These are phyloP conservation scores for Endomychus coccineus DNA, from an alignment of 2,888 invertebrate species.

Conservation along the genomic window DNA sequence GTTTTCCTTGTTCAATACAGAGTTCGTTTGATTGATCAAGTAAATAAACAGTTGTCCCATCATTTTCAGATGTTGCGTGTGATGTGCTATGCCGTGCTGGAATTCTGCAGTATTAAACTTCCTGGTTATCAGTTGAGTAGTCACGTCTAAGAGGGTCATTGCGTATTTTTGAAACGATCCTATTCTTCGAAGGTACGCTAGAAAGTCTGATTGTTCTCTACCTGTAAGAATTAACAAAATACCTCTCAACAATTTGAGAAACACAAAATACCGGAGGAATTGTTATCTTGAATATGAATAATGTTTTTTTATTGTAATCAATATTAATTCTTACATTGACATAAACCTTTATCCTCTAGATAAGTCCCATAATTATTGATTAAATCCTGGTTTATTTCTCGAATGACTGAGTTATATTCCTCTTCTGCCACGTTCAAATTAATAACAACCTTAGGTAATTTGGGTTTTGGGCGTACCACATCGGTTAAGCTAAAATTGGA, in stretches of 20 bases:
- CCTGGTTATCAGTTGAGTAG: slow-evolving; percentile 7
- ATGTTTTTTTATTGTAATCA: too few species aligned
- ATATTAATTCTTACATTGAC: slow-evolving; percentile 21
- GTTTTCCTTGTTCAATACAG: slow-evolving; percentile 29
- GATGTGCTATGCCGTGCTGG: slow-evolving; percentile 1
- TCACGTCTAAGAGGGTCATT: slow-evolving; percentile 9
- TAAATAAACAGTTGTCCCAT: slow-evolving; percentile 13
- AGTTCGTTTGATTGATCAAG: slow-evolving; percentile 21
- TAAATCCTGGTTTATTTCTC: slow-evolving; percentile 24
- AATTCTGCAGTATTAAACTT: slow-evolving; percentile 10
- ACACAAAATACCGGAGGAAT: too few species aligned
- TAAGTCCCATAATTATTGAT: slow-evolving; percentile 30
- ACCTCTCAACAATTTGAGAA: too few species aligned
- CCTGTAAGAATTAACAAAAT: too few species aligned
- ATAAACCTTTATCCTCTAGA: slow-evolving; percentile 22
- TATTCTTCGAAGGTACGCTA: slow-evolving; percentile 24
- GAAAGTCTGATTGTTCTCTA: slow-evolving; percentile 22
- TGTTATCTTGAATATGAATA: too few species aligned
- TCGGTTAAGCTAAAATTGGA: slow-evolving; percentile 18
- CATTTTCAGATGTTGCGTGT: slow-evolving; percentile 11
- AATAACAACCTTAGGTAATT: slow-evolving; percentile 27
- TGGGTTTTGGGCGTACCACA: slow-evolving; percentile 21
- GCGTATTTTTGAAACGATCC: slow-evolving; percentile 31
- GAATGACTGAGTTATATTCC: slow-evolving; percentile 31
- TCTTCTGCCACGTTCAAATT: slow-evolving; percentile 30